Evolutionary conservation across 2,888 invertebrate genomes (phyloP), one percentile per base, ranked within the genome.

Genomic region (Silvanus unidentatus): DNA sequence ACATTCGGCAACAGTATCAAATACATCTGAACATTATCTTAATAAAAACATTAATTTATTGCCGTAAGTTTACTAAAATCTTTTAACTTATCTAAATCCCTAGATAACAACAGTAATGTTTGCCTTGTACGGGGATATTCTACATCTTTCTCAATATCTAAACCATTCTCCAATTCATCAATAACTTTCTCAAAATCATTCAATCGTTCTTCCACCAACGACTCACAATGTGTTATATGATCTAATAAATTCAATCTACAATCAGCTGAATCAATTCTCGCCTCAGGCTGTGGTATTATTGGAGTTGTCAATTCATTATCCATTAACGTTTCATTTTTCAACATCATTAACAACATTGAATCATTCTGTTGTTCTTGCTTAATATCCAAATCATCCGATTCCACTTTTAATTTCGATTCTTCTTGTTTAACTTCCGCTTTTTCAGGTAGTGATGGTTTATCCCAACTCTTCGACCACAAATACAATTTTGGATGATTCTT

Each of bases 381-480:
- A 8, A 52, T 55, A 8, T 56, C 47, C 27, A 52, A 45, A 30
- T 57, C 55, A 10, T 47, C 46, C 11, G 44, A 50, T 49, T 58
- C 56, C 4, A 57, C 9, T 39, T 61, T 56, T n/a, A 50, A 52
- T 44, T 59, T 53, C 34, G 39, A 43, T 16, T 55, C 54, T 22
- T 62, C 58, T 11, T 56, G 47, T 36, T 67, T 65, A 2, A 29
- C 44, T 35, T 53, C 47, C 16, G 47, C 43, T 55, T 66, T 66
- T 49, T 68, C 68, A 2, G 69, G 66, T 39, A 69, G 47, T 39
- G 63, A 55, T 69, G 71, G 12, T 71, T 81, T 80, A 57, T 85
- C 85, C 89, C 89, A 90, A 51, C 84, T 84, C 58, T 88, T 87
- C 0, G 89, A 86, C 91, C 90, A 91, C 0, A 90, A 74, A 68